These are phyloP conservation scores for Patella depressa DNA, from an alignment of 2,888 invertebrate species.

Conservation along the genomic window DNA sequence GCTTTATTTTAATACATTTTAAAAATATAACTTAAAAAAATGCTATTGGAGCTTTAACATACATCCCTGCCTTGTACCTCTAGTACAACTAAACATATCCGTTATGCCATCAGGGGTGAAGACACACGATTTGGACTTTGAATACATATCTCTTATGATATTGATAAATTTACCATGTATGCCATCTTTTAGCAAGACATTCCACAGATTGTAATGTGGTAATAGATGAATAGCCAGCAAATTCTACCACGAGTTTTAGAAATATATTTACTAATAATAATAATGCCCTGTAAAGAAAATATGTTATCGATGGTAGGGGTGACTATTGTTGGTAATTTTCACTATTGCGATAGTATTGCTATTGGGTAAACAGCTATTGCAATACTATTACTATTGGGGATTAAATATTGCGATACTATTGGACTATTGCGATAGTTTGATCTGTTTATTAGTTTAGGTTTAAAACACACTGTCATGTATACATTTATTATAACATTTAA, in stretches of 20 bases:
- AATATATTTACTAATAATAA: background rate
- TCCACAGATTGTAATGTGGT: background rate
- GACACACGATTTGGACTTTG: conserved; percentile 8
- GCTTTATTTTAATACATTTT: too few species aligned
- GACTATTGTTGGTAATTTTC: too few species aligned
- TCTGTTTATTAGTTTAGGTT: too few species aligned
- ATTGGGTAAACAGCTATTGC: too few species aligned
- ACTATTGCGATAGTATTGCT: too few species aligned
- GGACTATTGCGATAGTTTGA: too few species aligned
- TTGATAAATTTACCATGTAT: background rate
- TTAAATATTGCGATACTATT: too few species aligned
- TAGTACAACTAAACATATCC: conserved; percentile 1
- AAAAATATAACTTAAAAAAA: too few species aligned
- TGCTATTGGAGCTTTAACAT: too few species aligned
- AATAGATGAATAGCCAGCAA: background rate
- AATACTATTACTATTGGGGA: too few species aligned
- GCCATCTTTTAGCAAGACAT: background rate
- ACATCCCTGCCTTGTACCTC: conserved; percentile 10
- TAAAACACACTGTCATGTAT: too few species aligned
- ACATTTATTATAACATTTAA: too few species aligned
- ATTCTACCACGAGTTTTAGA: background rate
- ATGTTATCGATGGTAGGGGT: background rate
- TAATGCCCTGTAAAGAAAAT: background rate
- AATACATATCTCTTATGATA: conserved; percentile 12
- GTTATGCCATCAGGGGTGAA: conserved; percentile 2